phyloP scores from a whole-genome alignment of 2,113 vertebrate species.

The Thinocorus orbignyianus region DNA sequence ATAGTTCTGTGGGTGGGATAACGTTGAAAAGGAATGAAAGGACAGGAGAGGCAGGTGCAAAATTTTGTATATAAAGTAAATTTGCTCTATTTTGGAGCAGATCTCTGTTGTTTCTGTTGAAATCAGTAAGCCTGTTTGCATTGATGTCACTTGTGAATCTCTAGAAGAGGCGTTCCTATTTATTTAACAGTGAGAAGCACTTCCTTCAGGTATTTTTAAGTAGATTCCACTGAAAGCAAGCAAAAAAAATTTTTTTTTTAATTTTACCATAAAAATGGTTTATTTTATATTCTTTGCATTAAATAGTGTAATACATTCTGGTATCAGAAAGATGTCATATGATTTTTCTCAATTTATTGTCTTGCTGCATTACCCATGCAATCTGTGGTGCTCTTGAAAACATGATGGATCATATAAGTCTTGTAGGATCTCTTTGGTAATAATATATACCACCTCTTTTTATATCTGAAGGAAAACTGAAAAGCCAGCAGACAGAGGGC shows the following conservation, averaged over 20 bases:
- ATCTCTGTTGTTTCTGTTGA: neutral
- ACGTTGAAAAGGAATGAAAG: neutral
- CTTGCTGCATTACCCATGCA: neutral
- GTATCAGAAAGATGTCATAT: neutral
- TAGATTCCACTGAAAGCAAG: neutral
- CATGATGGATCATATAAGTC: neutral
- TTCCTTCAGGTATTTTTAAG: neutral
- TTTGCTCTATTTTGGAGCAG: neutral
- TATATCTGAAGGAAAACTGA: constrained; percentile 53
- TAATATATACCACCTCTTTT: neutral
- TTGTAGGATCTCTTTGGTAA: neutral
- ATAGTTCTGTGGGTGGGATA: neutral
- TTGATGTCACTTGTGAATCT: neutral
- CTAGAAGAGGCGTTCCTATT: neutral
- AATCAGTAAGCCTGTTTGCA: neutral
- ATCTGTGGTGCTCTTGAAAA: neutral
- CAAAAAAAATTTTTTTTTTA: neutral
- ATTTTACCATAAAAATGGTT: neutral
- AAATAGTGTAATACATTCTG: neutral
- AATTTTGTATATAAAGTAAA: neutral
- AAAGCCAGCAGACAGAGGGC: constrained; percentile 12
- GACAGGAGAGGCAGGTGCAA: neutral
- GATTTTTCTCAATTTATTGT: neutral
- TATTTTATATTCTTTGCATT: neutral
- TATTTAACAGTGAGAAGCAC: neutral